Percentiles rank a stretch among this genome's conserved stretches.
phyloP scores from a whole-genome alignment of 1,140 invertebrate species.

The Radopholus similis region DNA sequence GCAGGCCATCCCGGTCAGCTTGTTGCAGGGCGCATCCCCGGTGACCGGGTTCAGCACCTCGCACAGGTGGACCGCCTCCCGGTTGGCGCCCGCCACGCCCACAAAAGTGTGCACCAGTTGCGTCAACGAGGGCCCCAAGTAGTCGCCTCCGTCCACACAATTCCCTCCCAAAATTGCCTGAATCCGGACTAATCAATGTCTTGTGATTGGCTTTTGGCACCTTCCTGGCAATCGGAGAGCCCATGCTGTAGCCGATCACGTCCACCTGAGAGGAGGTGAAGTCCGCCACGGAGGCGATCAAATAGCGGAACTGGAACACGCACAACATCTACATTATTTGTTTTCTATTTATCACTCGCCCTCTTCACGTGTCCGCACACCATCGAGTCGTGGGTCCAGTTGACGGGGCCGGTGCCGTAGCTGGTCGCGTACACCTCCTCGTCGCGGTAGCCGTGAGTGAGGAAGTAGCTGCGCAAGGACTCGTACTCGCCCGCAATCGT shows the following conservation, averaged over 20 bases:
- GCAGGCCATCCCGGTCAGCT: conserved; percentile 20
- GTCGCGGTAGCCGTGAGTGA: conserved; percentile 12
- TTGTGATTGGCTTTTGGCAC: conserved; percentile 1
- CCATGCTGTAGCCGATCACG: conserved; percentile 41
- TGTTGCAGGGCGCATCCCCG: conserved; percentile 19
- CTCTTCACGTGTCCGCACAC: conserved; percentile 26
- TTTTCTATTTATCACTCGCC: background rate
- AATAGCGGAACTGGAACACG: conserved; percentile 26
- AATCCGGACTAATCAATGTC: background rate
- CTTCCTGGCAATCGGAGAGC: conserved; percentile 37
- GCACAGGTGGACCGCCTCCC: conserved; percentile 9
- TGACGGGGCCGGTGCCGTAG: conserved; percentile 20
- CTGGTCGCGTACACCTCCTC: conserved; percentile 25
- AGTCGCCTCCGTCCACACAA: conserved; percentile 39
- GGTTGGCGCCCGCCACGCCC: conserved; percentile 42
- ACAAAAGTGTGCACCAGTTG: conserved; percentile 28
- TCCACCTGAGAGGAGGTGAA: conserved; percentile 34
- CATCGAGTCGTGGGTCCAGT: conserved; percentile 20
- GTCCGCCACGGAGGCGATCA: conserved; percentile 23
- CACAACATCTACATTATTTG: background rate
- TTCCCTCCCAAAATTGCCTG: conserved; percentile 38
- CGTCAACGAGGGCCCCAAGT: conserved; percentile 35
- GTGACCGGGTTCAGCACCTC: background rate
- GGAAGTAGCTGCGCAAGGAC: conserved; percentile 12
- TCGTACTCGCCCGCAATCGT: background rate